A percentile compares a stretch with the other conserved stretches of the same genome.
These are phyloP conservation scores for Megalopta genalis DNA, from an alignment of 1,140 invertebrate genomes.

Conservation along the genomic window DNA sequence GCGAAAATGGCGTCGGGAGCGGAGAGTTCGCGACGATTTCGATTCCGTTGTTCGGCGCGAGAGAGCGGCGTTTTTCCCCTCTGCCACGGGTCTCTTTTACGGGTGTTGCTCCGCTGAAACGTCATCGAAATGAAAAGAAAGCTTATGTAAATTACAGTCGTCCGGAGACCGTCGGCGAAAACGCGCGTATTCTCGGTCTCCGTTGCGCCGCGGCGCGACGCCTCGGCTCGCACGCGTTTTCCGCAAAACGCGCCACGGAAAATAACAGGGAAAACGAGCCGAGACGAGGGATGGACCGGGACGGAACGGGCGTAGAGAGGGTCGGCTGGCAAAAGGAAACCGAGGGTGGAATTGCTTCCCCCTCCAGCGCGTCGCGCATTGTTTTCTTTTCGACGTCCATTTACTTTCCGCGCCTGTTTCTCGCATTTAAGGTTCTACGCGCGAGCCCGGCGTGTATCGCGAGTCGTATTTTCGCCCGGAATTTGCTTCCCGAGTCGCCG, in stretches of 20 bases:
- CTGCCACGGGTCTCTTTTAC: not conserved
- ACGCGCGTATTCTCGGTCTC: constrained; percentile 15
- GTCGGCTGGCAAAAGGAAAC: constrained; percentile 62
- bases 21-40: constrained; percentile 29
- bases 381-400: constrained; percentile 60
- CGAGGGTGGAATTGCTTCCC: constrained; percentile 62
- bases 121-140: constrained; percentile 59
- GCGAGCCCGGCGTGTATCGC: not conserved
- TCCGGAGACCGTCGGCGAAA: constrained; percentile 37
- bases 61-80: not conserved
- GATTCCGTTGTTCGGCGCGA: constrained; percentile 24
- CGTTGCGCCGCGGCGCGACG: constrained; percentile 8
- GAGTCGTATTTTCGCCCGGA: not conserved
- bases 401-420: constrained; percentile 44
- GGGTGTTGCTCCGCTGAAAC: constrained; percentile 3
- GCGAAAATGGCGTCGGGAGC: not conserved
- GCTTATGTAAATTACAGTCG: constrained; percentile 62
- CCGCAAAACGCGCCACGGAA: constrained; percentile 10
- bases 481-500: no score
- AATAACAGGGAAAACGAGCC: constrained; percentile 13
- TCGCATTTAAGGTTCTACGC: not conserved
- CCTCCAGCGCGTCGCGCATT: constrained; percentile 47
- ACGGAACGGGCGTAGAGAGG: not conserved
- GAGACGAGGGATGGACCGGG: not conserved
- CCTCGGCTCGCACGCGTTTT: constrained; percentile 24